Percentiles rank a stretch among this genome's conserved stretches.
phyloP scores from a whole-genome alignment of 2,113 vertebrate species.

The Oryzias melastigma region DNA sequence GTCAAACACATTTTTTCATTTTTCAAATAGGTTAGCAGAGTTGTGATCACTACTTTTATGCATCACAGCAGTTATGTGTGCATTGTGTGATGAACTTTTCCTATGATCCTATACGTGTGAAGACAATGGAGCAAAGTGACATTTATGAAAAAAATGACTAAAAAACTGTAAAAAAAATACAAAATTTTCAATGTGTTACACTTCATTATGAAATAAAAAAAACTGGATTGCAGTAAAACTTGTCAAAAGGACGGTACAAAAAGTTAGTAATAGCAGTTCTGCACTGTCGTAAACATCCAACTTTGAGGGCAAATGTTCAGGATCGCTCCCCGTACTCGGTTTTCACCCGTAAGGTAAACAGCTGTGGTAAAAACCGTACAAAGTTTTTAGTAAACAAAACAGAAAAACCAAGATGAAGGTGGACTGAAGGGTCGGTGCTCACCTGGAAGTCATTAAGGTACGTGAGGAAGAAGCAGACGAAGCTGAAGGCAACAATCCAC shows the following conservation, averaged over 20 bases:
- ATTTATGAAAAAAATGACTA: background rate
- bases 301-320: background rate
- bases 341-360: constrained; percentile 63
- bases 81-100: constrained; percentile 35
- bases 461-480: constrained; percentile 91
- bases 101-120: constrained; percentile 12
- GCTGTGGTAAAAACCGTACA: constrained; percentile 41
- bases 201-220: background rate
- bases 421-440: constrained; percentile 40
- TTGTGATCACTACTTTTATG: background rate
- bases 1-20: too few relatives aligned
- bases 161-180: background rate
- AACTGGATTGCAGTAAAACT: background rate
- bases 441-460: constrained; percentile 95
- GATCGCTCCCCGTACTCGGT: constrained; percentile 26
- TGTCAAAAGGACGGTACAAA: background rate
- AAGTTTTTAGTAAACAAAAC: background rate
- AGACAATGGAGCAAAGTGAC: constrained; percentile 19
- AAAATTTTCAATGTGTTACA: background rate
- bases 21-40: background rate
- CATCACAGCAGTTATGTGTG: constrained; percentile 20
- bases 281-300: background rate
- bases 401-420: background rate
- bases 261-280: too few relatives aligned
- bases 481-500: constrained; percentile 91